Evolutionary conservation across 2,113 vertebrate species (phyloP).

Genomic region (Eidolon helvum): DNA sequence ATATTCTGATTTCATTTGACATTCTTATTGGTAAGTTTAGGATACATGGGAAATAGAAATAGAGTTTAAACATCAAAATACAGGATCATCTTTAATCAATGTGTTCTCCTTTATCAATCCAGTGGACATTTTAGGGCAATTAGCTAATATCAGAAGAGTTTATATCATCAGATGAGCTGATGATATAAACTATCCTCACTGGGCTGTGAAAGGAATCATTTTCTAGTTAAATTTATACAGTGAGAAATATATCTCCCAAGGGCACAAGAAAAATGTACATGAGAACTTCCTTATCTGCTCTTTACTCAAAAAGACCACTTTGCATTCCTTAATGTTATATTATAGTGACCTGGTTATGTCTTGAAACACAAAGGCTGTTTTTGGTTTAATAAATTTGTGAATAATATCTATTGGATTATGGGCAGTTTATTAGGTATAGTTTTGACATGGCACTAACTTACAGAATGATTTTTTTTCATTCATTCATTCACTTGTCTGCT

Average conservation of each 20-base stretch:
- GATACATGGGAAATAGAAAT: background rate
- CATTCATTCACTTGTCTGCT: background rate
- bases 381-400: background rate
- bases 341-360: background rate
- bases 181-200: background rate
- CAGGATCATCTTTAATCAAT: background rate
- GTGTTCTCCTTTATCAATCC: background rate
- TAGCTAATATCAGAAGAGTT: background rate
- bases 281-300: background rate
- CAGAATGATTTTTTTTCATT: background rate
- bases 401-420: background rate
- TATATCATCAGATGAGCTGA: background rate
- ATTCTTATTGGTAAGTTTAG: background rate
- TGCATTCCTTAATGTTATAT: background rate
- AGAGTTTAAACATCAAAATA: background rate
- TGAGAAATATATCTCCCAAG: background rate
- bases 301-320: background rate
- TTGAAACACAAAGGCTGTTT: background rate
- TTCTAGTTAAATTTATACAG: background rate
- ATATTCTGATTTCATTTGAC: background rate
- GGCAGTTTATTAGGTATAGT: background rate
- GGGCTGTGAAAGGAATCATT: background rate
- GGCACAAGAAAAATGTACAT: background rate
- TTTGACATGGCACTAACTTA: background rate
- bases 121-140: background rate